Evolutionary conservation across 37 sponge, comb jelly and placozoan species (phyloP), one percentile per base, ranked within the genome.

Genomic region (Chondrosia reniformis): DNA sequence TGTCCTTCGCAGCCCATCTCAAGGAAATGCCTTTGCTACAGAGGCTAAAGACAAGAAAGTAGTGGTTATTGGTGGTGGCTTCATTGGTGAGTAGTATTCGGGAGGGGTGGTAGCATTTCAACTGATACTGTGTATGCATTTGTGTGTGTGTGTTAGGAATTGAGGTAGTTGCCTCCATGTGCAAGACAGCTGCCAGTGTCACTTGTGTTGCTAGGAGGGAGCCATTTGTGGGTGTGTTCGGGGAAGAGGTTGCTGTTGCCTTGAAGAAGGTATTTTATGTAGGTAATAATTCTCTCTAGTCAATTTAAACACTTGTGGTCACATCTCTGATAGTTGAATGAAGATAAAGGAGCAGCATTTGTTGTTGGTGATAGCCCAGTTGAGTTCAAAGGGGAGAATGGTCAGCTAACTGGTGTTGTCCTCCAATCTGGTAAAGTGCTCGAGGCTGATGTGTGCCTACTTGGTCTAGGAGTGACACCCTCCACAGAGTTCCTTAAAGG

Each of bases 51-150:
- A 85, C 17, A 96, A 96, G 81, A 83, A 80, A 9, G 88, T 96
- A 27, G 91, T 93, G 15, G 59, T 96, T 54, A 87, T 96, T 25
- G 97, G 97, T 25, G 84, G 88, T 17, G 94, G 94, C 19, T 96
- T 96, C 81, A 96, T 96, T 55, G 94, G 94, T 88, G 33, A 71
- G 76, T 79, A 30, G n/a, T n/a, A n/a, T n/a, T n/a, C n/a, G n/a
- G n/a, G n/a, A 28, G n/a, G 6, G 2, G 7, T 56, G 27, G n/a
- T 28, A 28, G 58, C 27, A 56, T 28, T 56, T 56, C 30, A 41
- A 3, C 9, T 72, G 19, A 34, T 21, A 4, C 17, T 64, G 66
- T 49, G 52, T 49, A 15, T 49, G 52, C 15, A 15, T 49, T 10
- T 49, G 52, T 49, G 52, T 49, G 52, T 49, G 52, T 49, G 52